Conservation (phyloP, 2,888 invertebrate species). For the Clitarchus hookeri region DNA sequence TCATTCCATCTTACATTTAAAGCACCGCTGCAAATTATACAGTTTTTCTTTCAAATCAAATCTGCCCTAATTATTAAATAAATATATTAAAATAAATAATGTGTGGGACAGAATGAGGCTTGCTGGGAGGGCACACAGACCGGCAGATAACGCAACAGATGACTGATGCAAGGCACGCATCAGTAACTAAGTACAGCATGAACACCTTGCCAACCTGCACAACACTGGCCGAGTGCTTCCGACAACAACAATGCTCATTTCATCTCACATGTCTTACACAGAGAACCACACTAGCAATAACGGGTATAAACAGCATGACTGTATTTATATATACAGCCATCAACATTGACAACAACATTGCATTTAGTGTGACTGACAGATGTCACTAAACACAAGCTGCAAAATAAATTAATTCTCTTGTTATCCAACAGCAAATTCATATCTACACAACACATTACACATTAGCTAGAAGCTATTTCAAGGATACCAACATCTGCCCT, state of each 20-base stretch:
- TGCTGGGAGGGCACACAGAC: constrained; percentile 14
- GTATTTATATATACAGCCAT: background rate
- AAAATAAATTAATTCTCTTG: background rate
- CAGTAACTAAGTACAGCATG: background rate
- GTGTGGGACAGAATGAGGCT: background rate
- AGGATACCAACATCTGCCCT: no score
- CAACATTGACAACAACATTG: background rate
- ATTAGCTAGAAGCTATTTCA: background rate
- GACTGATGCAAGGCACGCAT: background rate
- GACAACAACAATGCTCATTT: background rate
- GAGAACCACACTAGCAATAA: background rate
- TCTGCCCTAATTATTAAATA: background rate
- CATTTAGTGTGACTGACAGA: background rate
- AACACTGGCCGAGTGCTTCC: background rate
- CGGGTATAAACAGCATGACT: background rate
- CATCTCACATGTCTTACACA: background rate
- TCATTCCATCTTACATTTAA: background rate
- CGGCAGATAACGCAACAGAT: background rate
- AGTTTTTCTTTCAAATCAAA: background rate
- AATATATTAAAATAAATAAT: background rate
- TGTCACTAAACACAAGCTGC: background rate
- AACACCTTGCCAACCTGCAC: background rate
- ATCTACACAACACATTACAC: background rate
- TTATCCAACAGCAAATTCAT: background rate
- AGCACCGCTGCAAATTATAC: background rate